These are phyloP conservation scores for Peromyscus maniculatus DNA, from an alignment of 2,113 vertebrate genomes.

Conservation along the genomic window DNA sequence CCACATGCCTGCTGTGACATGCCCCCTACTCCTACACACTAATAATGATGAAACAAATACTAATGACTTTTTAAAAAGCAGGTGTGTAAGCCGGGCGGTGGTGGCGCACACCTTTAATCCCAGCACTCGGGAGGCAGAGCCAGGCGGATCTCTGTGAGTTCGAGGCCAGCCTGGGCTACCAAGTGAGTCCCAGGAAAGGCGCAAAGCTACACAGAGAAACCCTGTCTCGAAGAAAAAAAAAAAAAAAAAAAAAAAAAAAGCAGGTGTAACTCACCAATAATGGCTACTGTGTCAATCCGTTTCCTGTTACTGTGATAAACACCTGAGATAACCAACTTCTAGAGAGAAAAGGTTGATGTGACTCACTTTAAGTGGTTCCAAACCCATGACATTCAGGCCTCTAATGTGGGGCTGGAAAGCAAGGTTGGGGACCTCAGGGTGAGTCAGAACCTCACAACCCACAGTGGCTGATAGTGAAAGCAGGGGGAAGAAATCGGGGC, in stretches of 20 bases:
- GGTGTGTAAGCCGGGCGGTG: no score
- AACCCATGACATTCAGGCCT: background rate
- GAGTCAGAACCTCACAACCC: background rate
- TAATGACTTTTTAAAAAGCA: background rate
- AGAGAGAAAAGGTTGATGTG: background rate
- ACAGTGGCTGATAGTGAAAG: background rate
- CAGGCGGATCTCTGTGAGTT: no score
- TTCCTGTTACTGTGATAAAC: background rate
- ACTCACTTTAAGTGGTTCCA: background rate
- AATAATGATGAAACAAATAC: background rate
- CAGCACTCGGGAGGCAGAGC: no score
- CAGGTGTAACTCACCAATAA: background rate
- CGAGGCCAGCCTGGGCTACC: no score
- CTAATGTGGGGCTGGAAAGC: background rate
- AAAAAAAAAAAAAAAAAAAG: no score
- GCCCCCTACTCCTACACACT: background rate
- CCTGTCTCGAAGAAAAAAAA: no score
- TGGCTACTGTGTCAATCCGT: background rate
- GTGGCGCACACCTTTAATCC: no score
- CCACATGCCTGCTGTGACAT: background rate
- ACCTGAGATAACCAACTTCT: background rate
- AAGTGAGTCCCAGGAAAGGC: no score
- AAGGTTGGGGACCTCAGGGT: no score
- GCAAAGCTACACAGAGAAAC: no score
- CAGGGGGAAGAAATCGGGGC: background rate